phyloP scores from a whole-genome alignment of 2,888 invertebrate genomes.

The Aphidius colemani region DNA sequence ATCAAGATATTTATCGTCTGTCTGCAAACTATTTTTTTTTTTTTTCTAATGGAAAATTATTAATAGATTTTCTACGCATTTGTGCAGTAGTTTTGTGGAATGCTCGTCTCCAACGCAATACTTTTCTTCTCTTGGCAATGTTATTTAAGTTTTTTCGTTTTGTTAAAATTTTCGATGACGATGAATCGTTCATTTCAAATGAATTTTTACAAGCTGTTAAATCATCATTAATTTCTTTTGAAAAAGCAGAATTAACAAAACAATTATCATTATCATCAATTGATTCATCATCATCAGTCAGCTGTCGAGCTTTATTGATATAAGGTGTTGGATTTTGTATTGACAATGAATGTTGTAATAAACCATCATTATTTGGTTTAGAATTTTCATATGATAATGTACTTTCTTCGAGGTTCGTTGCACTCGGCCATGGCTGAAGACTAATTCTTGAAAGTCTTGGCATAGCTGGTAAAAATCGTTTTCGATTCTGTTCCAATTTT shows the following conservation, averaged over 20 bases:
- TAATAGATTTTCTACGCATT: slow-evolving; percentile 41
- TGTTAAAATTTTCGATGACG: slow-evolving; percentile 40
- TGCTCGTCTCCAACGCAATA: slow-evolving; percentile 53
- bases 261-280: slow-evolving; percentile 27
- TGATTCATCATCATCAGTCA: slow-evolving; percentile 27
- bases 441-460: slow-evolving; percentile 39
- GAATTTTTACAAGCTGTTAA: slow-evolving; percentile 39
- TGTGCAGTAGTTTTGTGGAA: slow-evolving; percentile 27
- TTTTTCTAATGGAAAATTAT: slow-evolving; percentile 39
- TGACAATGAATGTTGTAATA: slow-evolving; percentile 5
- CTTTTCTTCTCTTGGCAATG: slow-evolving; percentile 46
- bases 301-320: slow-evolving; percentile 20
- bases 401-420: slow-evolving; percentile 45
- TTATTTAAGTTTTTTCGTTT: slow-evolving; percentile 46
- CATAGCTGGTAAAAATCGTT: slow-evolving; percentile 44
- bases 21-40: slow-evolving; percentile 35
- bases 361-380: slow-evolving; percentile 21
- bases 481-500: slow-evolving; percentile 42
- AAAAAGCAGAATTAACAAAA: slow-evolving; percentile 45
- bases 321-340: slow-evolving; percentile 27
- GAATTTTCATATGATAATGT: slow-evolving; percentile 27
- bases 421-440: slow-evolving; percentile 53
- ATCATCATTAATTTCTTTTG: slow-evolving; percentile 33
- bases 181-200: slow-evolving; percentile 44
- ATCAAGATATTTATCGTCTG: slow-evolving; percentile 29